A percentile compares a stretch with the other conserved stretches of the same genome.
These are phyloP conservation scores for Ennomos erosarius DNA, from an alignment of 2,888 invertebrate species.

Conservation along the genomic window DNA sequence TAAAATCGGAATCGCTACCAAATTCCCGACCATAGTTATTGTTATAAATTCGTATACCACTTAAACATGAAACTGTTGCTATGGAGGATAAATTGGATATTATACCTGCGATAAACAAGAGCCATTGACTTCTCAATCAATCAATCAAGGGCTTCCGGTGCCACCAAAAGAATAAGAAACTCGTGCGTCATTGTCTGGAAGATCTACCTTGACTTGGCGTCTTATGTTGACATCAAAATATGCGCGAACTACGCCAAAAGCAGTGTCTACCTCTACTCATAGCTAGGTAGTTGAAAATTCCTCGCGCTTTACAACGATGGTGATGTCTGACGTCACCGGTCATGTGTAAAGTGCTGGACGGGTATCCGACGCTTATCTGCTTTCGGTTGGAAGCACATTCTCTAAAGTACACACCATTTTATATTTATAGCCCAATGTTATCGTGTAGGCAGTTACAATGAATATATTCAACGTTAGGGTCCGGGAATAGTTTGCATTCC, in stretches of 20 bases:
- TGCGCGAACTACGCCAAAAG: conserved; percentile 25
- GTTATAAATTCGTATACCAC: conserved; percentile 30
- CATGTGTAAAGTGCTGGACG: conserved; percentile 48
- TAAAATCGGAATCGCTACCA: conserved; percentile 17
- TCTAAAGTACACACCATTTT: conserved; percentile 53
- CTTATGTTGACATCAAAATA: conserved; percentile 27
- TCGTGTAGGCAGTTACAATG: conserved; percentile 44
- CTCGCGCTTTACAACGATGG: conserved; percentile 32
- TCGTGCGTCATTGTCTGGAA: conserved; percentile 25
- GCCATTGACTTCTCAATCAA: conserved; percentile 32
- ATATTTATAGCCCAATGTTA: conserved; percentile 58
- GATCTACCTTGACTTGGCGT: conserved; percentile 5
- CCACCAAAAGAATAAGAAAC: conserved; percentile 11
- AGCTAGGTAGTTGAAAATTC: conserved; percentile 29
- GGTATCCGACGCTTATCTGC: conserved; percentile 60
- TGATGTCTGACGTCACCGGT: conserved; percentile 59
- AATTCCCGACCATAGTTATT: conserved; percentile 17
- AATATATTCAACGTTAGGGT: conserved; percentile 37
- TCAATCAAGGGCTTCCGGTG: conserved; percentile 31
- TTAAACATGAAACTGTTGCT: conserved; percentile 22
- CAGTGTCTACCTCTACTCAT: conserved; percentile 14
- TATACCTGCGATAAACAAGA: conserved; percentile 30
- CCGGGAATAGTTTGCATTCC: conserved; percentile 35
- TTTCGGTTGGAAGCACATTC: conserved; percentile 66
- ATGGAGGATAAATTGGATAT: conserved; percentile 23